Conservation (phyloP, 2,113 vertebrate genomes). For the human (Homo sapiens) region GRCh38 chr17:7214501-7215000, state of each 20-base stretch:
- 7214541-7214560: slow-evolving; percentile 69
- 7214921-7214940: slow-evolving; percentile 65
- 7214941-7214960: slow-evolving; percentile 57
- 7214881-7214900: not conserved
- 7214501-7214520: slow-evolving; percentile 68
- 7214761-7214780: slow-evolving; percentile 78
- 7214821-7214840: slow-evolving; percentile 20
- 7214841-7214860: slow-evolving; percentile 30
- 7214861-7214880: not conserved
- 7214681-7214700: slow-evolving; percentile 67
- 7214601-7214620: slow-evolving; percentile 7
- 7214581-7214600: slow-evolving; percentile 52
- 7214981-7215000: slow-evolving; percentile 30
- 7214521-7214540: slow-evolving; percentile 64
- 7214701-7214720: slow-evolving; percentile 75
- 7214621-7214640: slow-evolving; percentile 32
- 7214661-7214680: slow-evolving; percentile 69
- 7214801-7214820: slow-evolving; percentile 42
- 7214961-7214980: not conserved
- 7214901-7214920: slow-evolving; percentile 62
- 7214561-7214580: slow-evolving; percentile 77
- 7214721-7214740: slow-evolving; percentile 75
- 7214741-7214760: slow-evolving; percentile 75
- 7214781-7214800: slow-evolving; percentile 63
- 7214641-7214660: slow-evolving; percentile 69